Base-by-base conservation (phyloP, 2,888 invertebrate genomes). In the Pammene aurita region DNA sequence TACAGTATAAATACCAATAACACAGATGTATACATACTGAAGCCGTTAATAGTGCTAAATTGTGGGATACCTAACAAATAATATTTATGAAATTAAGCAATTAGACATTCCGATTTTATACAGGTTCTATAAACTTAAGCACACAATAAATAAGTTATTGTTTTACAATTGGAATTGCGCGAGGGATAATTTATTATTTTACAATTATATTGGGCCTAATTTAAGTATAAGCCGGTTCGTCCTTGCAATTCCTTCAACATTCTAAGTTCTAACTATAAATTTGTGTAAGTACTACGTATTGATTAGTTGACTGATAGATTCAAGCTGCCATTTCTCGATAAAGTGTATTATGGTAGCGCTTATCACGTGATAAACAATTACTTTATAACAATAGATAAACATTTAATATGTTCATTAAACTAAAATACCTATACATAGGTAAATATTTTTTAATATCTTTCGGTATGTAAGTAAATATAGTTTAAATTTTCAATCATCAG, bases 231-330 rank as follows among this genome's bases (percentile, higher is more conserved):
- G 54, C n/a, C 16, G 34, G 34, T 56, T 55, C 10, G 56, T 16
- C 56, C 56, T 56, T 56, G 56, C 56, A 56, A 41, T 56, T 11
- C 16, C 35, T 35, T 55, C 9, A 35, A 14, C 56, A 13, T 56
- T 56, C 41, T 16, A 56, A 56, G 7, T 56, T 56, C 41, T 16
- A 56, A 56, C 56, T 16, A 56, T 56, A 56, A 56, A 16, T 56
- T 56, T 56, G 52, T 52, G 13, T 34, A 52, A n/a, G n/a, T n/a
- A 2, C 26, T 14, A 55, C n/a, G 10, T 41, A 41, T 16, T 16
- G 41, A 56, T 14, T 41, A 13, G 11, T 56, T 56, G 56, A 56
- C 18, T 56, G 56, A 41, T 41, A 14, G 38, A 55, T 55, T 55
- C 38, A 38, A 14, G 10, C 38, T 26, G 16, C 54, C 54, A 13